These are phyloP conservation scores for Orchesellides sinensis DNA, from an alignment of 2,888 invertebrate genomes.

Conservation along the genomic window DNA sequence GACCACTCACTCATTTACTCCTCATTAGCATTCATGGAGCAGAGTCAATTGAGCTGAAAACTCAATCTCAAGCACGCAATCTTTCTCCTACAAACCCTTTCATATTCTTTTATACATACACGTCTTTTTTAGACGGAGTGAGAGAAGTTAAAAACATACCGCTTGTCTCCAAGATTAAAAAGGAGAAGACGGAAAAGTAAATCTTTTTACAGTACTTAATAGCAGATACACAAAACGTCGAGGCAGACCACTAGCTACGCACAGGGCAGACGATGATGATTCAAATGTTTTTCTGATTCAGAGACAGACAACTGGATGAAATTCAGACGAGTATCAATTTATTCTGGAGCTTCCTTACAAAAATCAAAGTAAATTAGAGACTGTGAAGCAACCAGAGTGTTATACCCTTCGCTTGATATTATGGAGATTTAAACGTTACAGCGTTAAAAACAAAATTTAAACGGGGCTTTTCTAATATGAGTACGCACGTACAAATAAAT, in stretches of 20 bases:
- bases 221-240: constrained; percentile 12
- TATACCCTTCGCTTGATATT: too few species aligned
- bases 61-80: constrained; percentile 69
- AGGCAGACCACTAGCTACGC: constrained; percentile 17
- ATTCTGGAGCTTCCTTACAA: too few species aligned
- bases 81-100: constrained; percentile 31
- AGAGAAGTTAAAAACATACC: constrained; percentile 30
- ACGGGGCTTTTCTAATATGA: too few species aligned
- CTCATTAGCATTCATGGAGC: constrained; percentile 69
- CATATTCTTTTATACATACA: too few species aligned
- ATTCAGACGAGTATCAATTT: background rate
- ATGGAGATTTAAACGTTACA: too few species aligned
- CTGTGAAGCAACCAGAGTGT: background rate
- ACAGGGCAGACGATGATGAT: background rate
- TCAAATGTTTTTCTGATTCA: background rate
- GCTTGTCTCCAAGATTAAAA: constrained; percentile 63
- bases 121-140: constrained; percentile 12
- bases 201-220: constrained; percentile 21
- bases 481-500: too few species aligned
- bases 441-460: too few species aligned
- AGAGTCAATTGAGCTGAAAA: constrained; percentile 68
- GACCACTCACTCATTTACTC: constrained; percentile 50
- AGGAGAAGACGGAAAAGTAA: constrained; percentile 36
- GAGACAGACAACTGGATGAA: background rate
- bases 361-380: background rate